Evolutionary conservation across 1,140 invertebrate genomes (phyloP), one percentile per base, ranked within the genome.

Genomic region (Aphaenogaster ashmeadi): DNA sequence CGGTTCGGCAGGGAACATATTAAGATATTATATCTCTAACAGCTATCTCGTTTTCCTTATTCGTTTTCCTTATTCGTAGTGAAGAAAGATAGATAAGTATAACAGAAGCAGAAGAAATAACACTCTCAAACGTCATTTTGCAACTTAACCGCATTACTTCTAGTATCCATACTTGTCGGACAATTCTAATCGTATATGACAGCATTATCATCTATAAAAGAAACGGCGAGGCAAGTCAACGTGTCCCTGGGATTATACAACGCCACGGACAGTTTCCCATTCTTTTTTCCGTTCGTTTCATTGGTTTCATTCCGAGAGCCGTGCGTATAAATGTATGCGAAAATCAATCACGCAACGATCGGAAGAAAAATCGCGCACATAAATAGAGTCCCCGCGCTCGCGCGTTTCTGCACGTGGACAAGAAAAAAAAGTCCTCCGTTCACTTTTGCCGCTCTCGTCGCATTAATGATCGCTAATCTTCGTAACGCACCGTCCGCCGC

Each of bases 161-260:
- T 21, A 15, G 9, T 38, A 67, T 27, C 18, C 27, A 13, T 33
- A 62, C 15, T 27, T 15, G 21, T 72, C 54, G 33, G 62, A 80
- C 79, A 84, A 58, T 74, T 74, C 69, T 47, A 84, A 75, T 80
- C 41, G 11, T 18, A 33, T 38, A 18, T 44, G 78, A 71, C 36
- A 56, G 36, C 66, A 72, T 58, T 58, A 74, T 74, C 69, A 47
- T 41, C 33, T 74, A 60, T 66, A 71, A 71, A 81, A 54, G 79
- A 71, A 71, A 71, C 47, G 2, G 66, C 38, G 21, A 75, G n/a
- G 67, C 41, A 44, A 84, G 66, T 13, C 15, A 21, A 56, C 27
- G 47, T 80, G 86, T 71, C 86, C 86, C 86, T 87, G 84, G 62
- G 50, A 87, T 87, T 87, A 83, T 83, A 83, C 78, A 71, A 83